These are phyloP conservation scores for Callorhinus ursinus DNA, from an alignment of 2,113 vertebrate genomes.

Conservation along the genomic window DNA sequence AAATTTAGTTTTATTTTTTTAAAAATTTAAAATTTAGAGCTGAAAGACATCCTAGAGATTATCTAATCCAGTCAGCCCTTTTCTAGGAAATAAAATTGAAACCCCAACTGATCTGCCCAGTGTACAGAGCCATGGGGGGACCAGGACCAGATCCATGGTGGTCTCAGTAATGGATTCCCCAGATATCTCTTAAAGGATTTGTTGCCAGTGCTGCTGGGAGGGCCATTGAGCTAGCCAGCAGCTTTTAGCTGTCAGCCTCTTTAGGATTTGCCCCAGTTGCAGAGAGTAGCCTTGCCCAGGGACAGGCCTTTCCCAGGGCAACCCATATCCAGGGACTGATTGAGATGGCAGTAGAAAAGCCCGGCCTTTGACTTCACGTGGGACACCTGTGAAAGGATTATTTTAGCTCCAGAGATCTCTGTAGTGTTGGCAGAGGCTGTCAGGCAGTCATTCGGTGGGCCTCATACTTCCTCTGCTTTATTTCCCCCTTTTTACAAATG, in stretches of 20 bases:
- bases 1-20: neutral
- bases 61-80: neutral
- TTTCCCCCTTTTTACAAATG: neutral
- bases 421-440: neutral
- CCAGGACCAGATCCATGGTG: neutral
- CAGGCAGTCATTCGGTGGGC: neutral
- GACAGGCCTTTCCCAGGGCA: neutral
- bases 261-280: neutral
- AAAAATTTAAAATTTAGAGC: neutral
- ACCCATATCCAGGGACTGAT: neutral
- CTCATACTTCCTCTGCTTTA: neutral
- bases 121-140: neutral
- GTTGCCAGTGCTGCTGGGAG: neutral
- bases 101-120: neutral
- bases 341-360: neutral
- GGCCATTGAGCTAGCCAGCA: neutral
- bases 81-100: neutral
- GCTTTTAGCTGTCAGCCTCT: neutral
- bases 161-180: neutral
- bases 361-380: neutral
- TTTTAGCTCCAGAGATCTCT: neutral
- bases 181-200: neutral
- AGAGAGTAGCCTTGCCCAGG: neutral
- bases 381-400: neutral
- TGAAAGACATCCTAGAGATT: neutral